Evolutionary conservation across 2,797 vertebrate genomes (phyloP).

Genomic region (Carapus acus): DNA sequence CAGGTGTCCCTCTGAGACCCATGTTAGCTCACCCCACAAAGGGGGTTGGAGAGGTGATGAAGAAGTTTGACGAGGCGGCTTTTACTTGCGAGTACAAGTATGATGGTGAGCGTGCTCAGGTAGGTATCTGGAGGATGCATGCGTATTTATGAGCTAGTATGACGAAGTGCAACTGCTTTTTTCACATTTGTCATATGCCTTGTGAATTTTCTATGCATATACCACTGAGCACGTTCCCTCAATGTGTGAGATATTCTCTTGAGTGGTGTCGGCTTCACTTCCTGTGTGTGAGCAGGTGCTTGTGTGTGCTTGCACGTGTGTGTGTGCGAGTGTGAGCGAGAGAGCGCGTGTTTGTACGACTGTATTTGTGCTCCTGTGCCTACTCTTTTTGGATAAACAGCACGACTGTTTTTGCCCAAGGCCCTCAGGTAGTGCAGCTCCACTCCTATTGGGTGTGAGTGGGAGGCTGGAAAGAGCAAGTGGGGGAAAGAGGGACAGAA

Average conservation of each 20-base stretch:
- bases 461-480: background rate
- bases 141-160: too few species aligned
- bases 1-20: constrained; percentile 84
- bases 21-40: constrained; percentile 90
- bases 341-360: background rate
- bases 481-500: constrained; percentile 11
- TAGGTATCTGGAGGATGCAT: constrained; percentile 39
- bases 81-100: constrained; percentile 95
- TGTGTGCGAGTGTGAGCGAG: constrained; percentile 8
- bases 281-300: too few species aligned
- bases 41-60: constrained; percentile 83
- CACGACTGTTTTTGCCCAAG: constrained; percentile 39
- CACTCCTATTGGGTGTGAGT: constrained; percentile 29
- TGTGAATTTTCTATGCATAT: constrained; percentile 46
- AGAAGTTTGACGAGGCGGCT: constrained; percentile 82
- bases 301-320: constrained; percentile 5
- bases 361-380: constrained; percentile 5
- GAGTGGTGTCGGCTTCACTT: background rate
- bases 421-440: constrained; percentile 49
- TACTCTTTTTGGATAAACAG: constrained; percentile 53
- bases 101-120: constrained; percentile 89
- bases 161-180: constrained; percentile 29
- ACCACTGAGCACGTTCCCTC: constrained; percentile 44
- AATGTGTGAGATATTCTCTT: constrained; percentile 37
- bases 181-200: constrained; percentile 38